phyloP scores from a whole-genome alignment of 2,797 vertebrate species.

The Numenius phaeopus region DNA sequence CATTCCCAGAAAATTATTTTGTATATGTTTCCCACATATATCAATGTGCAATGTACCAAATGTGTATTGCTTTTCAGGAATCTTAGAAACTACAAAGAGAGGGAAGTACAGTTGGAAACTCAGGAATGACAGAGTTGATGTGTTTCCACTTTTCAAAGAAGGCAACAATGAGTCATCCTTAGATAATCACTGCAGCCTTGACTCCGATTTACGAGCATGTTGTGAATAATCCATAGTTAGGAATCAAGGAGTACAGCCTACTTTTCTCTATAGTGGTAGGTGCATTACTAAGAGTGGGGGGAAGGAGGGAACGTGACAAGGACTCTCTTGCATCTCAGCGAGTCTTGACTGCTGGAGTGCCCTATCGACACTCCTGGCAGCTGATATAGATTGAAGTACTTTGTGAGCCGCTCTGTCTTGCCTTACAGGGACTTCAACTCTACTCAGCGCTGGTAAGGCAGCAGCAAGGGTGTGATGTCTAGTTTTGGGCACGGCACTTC shows the following conservation, averaged over 20 bases:
- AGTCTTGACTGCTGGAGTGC: constrained; percentile 44
- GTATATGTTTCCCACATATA: not conserved
- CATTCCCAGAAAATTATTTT: not conserved
- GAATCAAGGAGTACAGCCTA: not conserved
- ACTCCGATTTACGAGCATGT: not conserved
- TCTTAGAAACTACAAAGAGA: not conserved
- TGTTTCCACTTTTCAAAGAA: not conserved
- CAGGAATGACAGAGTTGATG: not conserved
- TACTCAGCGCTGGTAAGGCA: not conserved
- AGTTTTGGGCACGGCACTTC: not conserved
- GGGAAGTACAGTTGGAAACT: not conserved
- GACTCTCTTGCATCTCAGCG: constrained; percentile 11
- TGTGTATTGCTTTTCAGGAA: not conserved
- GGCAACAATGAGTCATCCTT: constrained; percentile 2
- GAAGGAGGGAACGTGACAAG: constrained; percentile 18
- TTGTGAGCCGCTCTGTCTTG: not conserved
- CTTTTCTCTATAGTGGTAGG: not conserved
- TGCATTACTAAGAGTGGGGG: not conserved
- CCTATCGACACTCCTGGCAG: constrained; percentile 30
- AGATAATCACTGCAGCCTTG: constrained; percentile 29
- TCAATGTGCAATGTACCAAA: not conserved
- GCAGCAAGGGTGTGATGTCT: not conserved
- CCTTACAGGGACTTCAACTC: not conserved
- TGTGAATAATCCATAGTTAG: constrained; percentile 7
- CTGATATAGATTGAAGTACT: constrained; percentile 20